Evolutionary conservation across 2,797 vertebrate genomes (phyloP).

Genomic region (Falco columbarius): DNA sequence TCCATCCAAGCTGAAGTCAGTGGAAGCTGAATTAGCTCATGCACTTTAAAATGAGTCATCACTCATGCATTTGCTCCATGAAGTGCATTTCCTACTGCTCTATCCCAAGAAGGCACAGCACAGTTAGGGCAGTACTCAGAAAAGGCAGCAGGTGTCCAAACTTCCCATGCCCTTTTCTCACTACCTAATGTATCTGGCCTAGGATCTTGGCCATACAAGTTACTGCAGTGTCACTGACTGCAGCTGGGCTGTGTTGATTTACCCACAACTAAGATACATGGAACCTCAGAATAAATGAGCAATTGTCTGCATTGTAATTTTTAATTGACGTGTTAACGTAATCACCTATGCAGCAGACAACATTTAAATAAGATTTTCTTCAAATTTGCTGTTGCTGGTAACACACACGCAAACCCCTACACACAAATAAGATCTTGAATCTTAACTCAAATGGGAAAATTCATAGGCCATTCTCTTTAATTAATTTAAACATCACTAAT

Average conservation of each 20-base stretch:
- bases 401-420: rapidly evolving
- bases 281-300: not conserved
- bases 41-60: not conserved
- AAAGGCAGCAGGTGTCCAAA: not conserved
- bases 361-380: conserved; percentile 30
- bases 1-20: not conserved
- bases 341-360: not conserved
- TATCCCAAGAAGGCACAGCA: not conserved
- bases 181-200: not conserved
- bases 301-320: not conserved
- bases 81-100: not conserved
- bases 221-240: not conserved
- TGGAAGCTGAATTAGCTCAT: conserved; percentile 8
- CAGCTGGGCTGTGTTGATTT: not conserved
- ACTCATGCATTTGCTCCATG: not conserved
- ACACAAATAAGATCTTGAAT: not conserved
- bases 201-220: not conserved
- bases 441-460: conserved; percentile 42
- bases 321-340: conserved; percentile 19
- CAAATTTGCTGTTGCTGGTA: conserved; percentile 23
- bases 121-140: not conserved
- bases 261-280: not conserved
- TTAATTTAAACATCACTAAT: conserved; percentile 65
- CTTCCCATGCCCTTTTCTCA: not conserved
- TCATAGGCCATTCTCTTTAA: conserved; percentile 35